Evolutionary conservation across 2,113 vertebrate genomes (phyloP).

Genomic region (Campylomormyrus numenius): DNA sequence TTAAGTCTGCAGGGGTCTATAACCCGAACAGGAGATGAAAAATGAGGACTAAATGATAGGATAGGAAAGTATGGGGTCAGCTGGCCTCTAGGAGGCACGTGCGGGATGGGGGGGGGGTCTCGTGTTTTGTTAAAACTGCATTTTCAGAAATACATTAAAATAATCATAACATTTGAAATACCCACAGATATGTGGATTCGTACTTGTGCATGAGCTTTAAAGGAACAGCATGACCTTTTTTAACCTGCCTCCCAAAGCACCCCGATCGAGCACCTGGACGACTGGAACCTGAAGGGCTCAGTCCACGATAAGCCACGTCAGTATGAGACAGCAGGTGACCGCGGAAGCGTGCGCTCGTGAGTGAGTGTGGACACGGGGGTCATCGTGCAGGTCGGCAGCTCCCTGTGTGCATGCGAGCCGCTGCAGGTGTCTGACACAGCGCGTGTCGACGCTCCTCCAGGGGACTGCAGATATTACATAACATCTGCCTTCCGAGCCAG

Average conservation of each 20-base stretch:
- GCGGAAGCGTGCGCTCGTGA: background rate
- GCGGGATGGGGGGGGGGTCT: no score
- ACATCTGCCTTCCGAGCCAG: constrained; percentile 5
- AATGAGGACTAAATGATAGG: background rate
- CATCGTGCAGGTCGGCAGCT: background rate
- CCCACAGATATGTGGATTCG: background rate
- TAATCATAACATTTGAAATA: background rate
- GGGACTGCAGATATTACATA: constrained; percentile 15
- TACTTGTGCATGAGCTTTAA: background rate
- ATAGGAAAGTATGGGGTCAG: background rate
- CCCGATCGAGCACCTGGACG: background rate
- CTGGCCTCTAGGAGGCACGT: background rate
- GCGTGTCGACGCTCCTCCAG: no score
- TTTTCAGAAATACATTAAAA: background rate
- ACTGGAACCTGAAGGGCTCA: background rate
- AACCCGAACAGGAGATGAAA: background rate
- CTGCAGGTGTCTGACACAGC: background rate
- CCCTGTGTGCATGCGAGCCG: background rate
- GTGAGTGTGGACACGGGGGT: background rate
- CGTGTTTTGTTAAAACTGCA: no score
- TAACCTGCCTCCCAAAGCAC: background rate
- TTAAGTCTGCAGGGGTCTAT: background rate
- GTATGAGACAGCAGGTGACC: background rate
- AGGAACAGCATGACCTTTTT: background rate
- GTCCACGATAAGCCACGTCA: no score